phyloP scores from a whole-genome alignment of 2,888 invertebrate genomes.

The Lagria hirta region DNA sequence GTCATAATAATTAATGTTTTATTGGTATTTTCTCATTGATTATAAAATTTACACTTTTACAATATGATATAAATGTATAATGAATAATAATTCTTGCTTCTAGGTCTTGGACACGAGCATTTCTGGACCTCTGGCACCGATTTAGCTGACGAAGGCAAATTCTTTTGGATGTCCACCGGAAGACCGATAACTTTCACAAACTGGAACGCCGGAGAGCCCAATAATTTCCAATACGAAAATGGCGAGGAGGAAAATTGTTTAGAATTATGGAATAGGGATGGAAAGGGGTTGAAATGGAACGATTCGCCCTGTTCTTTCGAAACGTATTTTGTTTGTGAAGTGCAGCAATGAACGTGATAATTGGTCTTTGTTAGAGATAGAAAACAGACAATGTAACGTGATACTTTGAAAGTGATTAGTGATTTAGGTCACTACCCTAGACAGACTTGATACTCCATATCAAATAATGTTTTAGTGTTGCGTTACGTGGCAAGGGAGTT shows the following conservation, averaged over 20 bases:
- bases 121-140: conserved; percentile 94
- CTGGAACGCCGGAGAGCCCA: conserved; percentile 93
- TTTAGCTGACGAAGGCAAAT: conserved; percentile 85
- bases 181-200: conserved; percentile 87
- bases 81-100: not conserved
- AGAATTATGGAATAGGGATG: conserved; percentile 89
- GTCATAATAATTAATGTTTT: too few species aligned
- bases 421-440: conserved; percentile 5
- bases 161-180: conserved; percentile 93
- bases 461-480: conserved; percentile 7
- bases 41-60: too few species aligned
- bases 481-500: not conserved
- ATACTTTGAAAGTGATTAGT: conserved; percentile 17
- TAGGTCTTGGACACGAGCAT: conserved; percentile 86
- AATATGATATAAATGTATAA: too few species aligned
- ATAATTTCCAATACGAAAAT: conserved; percentile 91
- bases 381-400: conserved; percentile 6
- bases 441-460: conserved; percentile 9
- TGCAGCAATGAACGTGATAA: conserved; percentile 50
- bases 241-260: conserved; percentile 91
- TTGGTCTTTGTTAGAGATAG: not conserved
- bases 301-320: conserved; percentile 92
- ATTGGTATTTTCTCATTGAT: too few species aligned
- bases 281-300: conserved; percentile 91
- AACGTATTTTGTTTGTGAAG: conserved; percentile 90